phyloP scores from a whole-genome alignment of 2,888 invertebrate species.

The Strigamia maritima region DNA sequence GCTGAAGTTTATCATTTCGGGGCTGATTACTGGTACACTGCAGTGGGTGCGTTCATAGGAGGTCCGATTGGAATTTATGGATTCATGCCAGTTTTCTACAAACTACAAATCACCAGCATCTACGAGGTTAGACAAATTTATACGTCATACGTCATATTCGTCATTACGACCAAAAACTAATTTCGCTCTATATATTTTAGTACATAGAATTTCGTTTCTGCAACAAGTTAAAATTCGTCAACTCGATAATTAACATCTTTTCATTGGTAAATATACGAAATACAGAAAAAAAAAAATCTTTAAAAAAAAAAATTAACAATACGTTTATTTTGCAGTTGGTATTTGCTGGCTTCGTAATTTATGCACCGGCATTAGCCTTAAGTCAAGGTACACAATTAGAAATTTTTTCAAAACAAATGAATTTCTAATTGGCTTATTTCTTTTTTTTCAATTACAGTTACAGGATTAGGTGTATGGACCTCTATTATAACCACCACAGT shows the following conservation, averaged over 20 bases:
- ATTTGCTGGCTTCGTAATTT: slow-evolving; percentile 8
- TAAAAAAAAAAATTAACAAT: neutral
- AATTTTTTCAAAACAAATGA: no score
- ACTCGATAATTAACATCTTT: neutral
- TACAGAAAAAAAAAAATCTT: neutral
- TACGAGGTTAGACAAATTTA: slow-evolving; percentile 36
- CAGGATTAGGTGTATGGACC: neutral
- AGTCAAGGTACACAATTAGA: slow-evolving; percentile 35
- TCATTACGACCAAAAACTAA: no score
- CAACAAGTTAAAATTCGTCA: neutral
- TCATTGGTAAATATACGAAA: neutral
- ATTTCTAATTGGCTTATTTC: no score
- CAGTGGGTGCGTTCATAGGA: slow-evolving; percentile 3
- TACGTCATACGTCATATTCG: no score
- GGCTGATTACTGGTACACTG: neutral
- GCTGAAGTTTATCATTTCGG: slow-evolving; percentile 35
- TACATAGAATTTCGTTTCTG: neutral
- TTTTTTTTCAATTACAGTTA: neutral
- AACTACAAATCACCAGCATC: slow-evolving; percentile 30
- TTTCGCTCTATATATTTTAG: neutral
- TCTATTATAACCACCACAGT: neutral
- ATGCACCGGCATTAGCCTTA: slow-evolving; percentile 32
- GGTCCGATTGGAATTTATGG: slow-evolving; percentile 6
- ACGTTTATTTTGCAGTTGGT: neutral
- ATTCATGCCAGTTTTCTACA: slow-evolving; percentile 35